Evolutionary conservation across 2,113 vertebrate genomes (phyloP).

Genomic region (Cynopterus brachyotis): DNA sequence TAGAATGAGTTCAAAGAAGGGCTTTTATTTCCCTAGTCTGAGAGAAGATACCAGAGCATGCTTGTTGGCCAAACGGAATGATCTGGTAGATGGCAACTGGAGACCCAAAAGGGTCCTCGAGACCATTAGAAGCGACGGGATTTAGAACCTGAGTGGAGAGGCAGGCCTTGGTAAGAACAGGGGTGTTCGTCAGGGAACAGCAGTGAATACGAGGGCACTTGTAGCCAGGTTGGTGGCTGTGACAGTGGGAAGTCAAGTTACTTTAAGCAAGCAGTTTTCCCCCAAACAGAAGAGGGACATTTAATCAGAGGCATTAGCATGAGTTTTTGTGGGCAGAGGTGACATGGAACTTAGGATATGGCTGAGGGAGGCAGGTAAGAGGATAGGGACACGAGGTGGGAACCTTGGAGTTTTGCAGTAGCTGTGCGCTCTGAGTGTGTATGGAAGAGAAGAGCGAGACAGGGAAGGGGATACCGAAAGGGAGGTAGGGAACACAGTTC

Average conservation of each 20-base stretch:
- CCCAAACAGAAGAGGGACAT: neutral
- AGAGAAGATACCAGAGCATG: neutral
- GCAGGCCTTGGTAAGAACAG: neutral
- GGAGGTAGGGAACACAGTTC: neutral
- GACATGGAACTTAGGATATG: neutral
- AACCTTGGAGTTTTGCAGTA: neutral
- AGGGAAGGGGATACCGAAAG: neutral
- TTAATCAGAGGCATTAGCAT: neutral
- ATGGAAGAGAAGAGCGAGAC: neutral
- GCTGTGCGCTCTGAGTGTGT: neutral
- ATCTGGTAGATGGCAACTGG: neutral
- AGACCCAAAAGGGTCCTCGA: neutral
- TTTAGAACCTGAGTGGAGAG: neutral
- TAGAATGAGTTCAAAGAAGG: too few relatives aligned
- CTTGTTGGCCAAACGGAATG: neutral
- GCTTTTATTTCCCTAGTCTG: neutral
- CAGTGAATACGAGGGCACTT: too few relatives aligned
- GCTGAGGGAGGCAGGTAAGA: neutral
- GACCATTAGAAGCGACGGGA: accelerated
- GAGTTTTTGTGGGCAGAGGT: neutral
- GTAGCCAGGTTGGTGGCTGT: neutral
- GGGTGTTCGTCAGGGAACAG: too few relatives aligned
- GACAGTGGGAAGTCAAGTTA: neutral
- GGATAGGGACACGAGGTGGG: neutral
- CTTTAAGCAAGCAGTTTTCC: neutral